Evolutionary conservation across 2,888 invertebrate genomes (phyloP).

Genomic region (Ferrisia virgata): DNA sequence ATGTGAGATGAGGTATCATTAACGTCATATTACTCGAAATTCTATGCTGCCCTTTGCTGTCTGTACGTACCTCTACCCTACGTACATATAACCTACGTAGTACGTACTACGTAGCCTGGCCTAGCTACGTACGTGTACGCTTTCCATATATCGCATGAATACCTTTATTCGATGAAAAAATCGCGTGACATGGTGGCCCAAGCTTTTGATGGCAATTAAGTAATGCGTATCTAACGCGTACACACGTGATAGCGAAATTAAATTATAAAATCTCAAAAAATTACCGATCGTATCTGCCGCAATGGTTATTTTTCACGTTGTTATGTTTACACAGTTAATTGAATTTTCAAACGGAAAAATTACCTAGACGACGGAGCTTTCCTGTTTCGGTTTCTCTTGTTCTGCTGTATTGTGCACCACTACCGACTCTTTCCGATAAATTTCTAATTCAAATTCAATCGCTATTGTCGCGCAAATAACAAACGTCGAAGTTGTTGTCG

Average conservation of each 20-base stretch:
- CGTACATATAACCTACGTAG: no score
- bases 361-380: not conserved
- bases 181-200: not conserved
- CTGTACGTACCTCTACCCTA: no score
- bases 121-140: no score
- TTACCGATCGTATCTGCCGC: not conserved
- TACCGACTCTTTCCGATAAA: not conserved
- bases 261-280: conserved; percentile 9
- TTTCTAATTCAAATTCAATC: conserved; percentile 14
- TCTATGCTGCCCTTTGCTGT: not conserved
- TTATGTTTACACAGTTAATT: not conserved
- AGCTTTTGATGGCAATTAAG: not conserved
- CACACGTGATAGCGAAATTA: not conserved
- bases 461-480: not conserved
- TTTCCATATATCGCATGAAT: not conserved
- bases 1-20: not conserved
- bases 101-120: no score
- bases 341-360: not conserved
- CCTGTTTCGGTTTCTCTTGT: not conserved
- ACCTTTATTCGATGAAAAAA: conserved; percentile 3
- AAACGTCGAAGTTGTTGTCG: not conserved
- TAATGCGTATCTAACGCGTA: not conserved
- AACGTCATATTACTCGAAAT: not conserved
- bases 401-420: not conserved
- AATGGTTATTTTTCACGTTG: not conserved